phyloP scores from a whole-genome alignment of 2,888 invertebrate genomes.

The Germaria angustata region DNA sequence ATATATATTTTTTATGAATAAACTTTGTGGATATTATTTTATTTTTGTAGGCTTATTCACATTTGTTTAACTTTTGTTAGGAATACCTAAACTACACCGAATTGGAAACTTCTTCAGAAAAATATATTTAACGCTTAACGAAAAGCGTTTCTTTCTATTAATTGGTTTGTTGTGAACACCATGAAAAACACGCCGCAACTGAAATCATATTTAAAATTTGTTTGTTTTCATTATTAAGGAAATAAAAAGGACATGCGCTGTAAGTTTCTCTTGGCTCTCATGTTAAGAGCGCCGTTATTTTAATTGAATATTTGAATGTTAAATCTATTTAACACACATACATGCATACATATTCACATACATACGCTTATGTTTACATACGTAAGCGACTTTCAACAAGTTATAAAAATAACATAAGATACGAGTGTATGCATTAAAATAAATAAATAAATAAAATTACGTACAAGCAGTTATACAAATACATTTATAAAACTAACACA shows the following conservation, averaged over 20 bases:
- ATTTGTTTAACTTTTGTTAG: background rate
- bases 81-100: background rate
- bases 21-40: too few species aligned
- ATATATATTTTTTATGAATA: too few species aligned
- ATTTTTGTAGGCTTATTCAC: too few species aligned
- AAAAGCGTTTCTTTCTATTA: background rate
- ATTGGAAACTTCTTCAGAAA: background rate
- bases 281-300: background rate
- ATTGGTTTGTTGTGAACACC: background rate
- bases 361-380: background rate
- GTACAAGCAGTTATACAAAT: too few species aligned
- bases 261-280: background rate
- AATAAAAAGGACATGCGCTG: background rate
- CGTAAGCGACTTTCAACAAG: background rate
- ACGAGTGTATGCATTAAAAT: background rate
- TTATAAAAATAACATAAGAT: background rate
- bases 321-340: background rate
- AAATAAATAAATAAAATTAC: background rate
- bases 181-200: background rate
- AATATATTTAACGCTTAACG: background rate
- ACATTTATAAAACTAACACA: too few species aligned
- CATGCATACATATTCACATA: too few species aligned
- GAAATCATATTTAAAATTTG: background rate
- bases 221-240: background rate
- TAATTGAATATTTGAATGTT: background rate